These are phyloP conservation scores for Rafetus swinhoei DNA, from an alignment of 2,113 vertebrate genomes.

Conservation along the genomic window DNA sequence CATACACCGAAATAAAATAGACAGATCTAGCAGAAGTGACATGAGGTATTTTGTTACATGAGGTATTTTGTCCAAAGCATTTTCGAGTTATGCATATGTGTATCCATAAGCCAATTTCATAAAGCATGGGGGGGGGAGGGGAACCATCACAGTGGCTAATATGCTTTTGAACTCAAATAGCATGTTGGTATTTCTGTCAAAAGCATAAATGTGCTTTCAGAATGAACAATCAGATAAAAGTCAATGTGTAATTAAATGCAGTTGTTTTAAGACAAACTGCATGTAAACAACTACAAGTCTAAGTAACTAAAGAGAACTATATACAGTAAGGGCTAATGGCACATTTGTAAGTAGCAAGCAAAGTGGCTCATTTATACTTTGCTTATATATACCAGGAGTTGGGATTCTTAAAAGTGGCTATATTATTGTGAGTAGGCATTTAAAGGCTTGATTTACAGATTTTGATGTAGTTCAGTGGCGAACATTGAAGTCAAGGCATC, in stretches of 20 bases:
- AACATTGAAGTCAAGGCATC: neutral
- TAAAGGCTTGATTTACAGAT: neutral
- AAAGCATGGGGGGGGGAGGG: too few species aligned
- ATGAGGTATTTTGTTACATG: too few species aligned
- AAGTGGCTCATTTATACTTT: neutral
- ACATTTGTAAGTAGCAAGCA: too few species aligned
- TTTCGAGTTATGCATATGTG: too few species aligned
- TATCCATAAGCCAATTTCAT: too few species aligned
- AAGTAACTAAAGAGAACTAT: too few species aligned
- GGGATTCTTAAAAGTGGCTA: neutral
- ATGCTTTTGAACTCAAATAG: neutral
- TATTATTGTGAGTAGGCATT: neutral
- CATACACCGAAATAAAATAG: too few species aligned
- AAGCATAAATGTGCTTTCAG: neutral
- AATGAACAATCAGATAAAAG: neutral
- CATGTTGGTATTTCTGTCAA: neutral
- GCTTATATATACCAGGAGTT: neutral
- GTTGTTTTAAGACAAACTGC: neutral
- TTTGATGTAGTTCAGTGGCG: neutral
- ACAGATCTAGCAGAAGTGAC: too few species aligned
- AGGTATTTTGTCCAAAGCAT: too few species aligned
- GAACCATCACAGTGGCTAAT: neutral
- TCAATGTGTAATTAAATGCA: neutral
- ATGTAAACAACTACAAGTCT: neutral
- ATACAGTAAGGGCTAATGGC: too few species aligned